phyloP scores from a whole-genome alignment of 2,113 vertebrate genomes.

The Cepphus grylle region DNA sequence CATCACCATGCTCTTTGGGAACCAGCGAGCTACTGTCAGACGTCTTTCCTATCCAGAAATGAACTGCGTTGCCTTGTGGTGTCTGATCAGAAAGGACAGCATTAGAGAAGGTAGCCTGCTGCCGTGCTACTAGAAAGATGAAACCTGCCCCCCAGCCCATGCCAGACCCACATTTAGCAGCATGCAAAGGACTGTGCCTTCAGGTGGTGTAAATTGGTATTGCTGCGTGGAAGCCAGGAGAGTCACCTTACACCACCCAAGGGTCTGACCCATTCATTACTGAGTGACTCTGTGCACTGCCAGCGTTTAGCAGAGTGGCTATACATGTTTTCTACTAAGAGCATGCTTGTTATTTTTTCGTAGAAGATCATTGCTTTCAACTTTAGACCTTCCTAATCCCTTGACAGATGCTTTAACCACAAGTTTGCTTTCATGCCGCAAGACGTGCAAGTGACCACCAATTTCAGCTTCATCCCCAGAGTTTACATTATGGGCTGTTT shows the following conservation, averaged over 20 bases:
- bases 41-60: neutral
- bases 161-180: neutral
- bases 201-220: neutral
- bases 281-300: neutral
- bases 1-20: no score
- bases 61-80: neutral
- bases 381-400: constrained; percentile 73
- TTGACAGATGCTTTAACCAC: constrained; percentile 64
- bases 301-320: neutral
- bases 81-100: neutral
- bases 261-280: neutral
- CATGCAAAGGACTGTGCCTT: neutral
- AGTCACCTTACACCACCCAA: neutral
- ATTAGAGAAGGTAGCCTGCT: neutral
- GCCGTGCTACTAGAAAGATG: neutral
- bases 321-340: neutral
- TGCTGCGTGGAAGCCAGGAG: neutral
- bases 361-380: constrained; percentile 62
- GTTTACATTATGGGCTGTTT: constrained; percentile 46
- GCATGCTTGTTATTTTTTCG: constrained; percentile 18
- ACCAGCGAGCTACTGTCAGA: rapidly evolving
- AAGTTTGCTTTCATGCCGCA: constrained; percentile 52
- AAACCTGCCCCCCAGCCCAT: neutral
- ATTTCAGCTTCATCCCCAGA: constrained; percentile 31
- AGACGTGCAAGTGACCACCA: constrained; percentile 48